These are phyloP conservation scores for Lepeophtheirus salmonis DNA, from an alignment of 1,140 invertebrate species.

Conservation along the genomic window DNA sequence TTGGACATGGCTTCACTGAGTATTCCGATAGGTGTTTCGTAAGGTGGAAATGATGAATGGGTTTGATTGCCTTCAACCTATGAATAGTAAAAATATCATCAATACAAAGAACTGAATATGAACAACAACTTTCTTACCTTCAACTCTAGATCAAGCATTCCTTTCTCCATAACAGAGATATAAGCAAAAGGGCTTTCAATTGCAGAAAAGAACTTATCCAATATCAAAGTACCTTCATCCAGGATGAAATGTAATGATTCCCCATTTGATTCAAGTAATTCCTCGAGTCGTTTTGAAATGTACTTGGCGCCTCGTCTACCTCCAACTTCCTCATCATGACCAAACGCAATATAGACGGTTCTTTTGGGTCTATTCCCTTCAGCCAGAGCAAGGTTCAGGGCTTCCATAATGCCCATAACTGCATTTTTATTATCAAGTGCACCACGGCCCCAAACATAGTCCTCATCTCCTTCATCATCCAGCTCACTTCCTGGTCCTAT, in stretches of 20 bases:
- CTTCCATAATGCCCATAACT: slow-evolving; percentile 36
- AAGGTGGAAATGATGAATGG: slow-evolving; percentile 38
- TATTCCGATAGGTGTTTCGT: slow-evolving; percentile 32
- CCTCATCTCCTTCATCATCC: slow-evolving; percentile 25
- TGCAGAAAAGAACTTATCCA: slow-evolving; percentile 29
- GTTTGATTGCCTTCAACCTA: slow-evolving; percentile 28
- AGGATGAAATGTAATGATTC: slow-evolving; percentile 33
- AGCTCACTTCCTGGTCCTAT: slow-evolving; percentile 28
- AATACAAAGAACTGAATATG: neutral
- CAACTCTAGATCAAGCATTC: slow-evolving; percentile 30
- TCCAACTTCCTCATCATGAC: slow-evolving; percentile 40
- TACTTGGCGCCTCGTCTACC: slow-evolving; percentile 31
- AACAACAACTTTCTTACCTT: slow-evolving; percentile 17
- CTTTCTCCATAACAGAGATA: slow-evolving; percentile 36
- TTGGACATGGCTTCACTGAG: slow-evolving; percentile 32
- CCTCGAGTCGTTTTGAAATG: neutral
- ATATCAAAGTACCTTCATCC: slow-evolving; percentile 35
- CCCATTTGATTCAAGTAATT: slow-evolving; percentile 26
- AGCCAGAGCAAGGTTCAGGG: slow-evolving; percentile 31
- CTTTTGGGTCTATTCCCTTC: slow-evolving; percentile 29
- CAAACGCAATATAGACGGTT: slow-evolving; percentile 38
- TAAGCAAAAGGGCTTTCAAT: slow-evolving; percentile 29
- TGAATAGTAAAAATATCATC: too few species aligned
- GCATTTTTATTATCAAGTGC: slow-evolving; percentile 36
- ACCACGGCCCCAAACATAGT: slow-evolving; percentile 36